Conservation (phyloP, 2,797 vertebrate species). For the Garrulus glandarius region DNA sequence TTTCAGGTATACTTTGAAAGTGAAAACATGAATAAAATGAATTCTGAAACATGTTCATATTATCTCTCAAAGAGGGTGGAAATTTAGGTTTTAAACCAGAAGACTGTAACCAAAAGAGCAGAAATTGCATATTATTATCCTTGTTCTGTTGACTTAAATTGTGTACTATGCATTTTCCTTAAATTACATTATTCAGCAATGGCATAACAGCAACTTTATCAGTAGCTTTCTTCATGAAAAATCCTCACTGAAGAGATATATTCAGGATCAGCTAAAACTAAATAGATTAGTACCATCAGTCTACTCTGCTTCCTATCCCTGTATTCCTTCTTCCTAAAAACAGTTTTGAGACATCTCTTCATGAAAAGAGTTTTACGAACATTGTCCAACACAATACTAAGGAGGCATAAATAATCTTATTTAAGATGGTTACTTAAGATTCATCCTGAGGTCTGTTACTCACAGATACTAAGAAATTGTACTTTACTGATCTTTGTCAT, state of each 20-base stretch:
- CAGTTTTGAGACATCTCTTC: not conserved
- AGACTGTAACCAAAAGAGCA: not conserved
- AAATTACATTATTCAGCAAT: not conserved
- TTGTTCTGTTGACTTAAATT: not conserved
- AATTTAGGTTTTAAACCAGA: not conserved
- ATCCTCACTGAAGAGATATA: not conserved
- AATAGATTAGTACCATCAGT: not conserved
- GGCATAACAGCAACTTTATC: not conserved
- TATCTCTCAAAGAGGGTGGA: not conserved
- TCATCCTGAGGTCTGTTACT: not conserved
- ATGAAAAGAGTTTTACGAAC: not conserved
- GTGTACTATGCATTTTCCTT: not conserved
- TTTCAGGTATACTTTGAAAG: slow-evolving; percentile 78
- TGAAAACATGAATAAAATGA: not conserved
- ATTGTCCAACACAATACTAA: not conserved
- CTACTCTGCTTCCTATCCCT: not conserved
- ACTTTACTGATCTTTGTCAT: not conserved
- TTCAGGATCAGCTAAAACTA: not conserved
- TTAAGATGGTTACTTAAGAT: not conserved
- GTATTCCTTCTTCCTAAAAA: not conserved
- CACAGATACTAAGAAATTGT: not conserved
- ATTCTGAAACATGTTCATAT: not conserved
- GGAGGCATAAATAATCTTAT: not conserved
- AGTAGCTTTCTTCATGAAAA: not conserved
- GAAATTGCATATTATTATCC: not conserved